These are phyloP conservation scores for Tribolium freemani DNA, from an alignment of 2,888 invertebrate species.

Conservation along the genomic window DNA sequence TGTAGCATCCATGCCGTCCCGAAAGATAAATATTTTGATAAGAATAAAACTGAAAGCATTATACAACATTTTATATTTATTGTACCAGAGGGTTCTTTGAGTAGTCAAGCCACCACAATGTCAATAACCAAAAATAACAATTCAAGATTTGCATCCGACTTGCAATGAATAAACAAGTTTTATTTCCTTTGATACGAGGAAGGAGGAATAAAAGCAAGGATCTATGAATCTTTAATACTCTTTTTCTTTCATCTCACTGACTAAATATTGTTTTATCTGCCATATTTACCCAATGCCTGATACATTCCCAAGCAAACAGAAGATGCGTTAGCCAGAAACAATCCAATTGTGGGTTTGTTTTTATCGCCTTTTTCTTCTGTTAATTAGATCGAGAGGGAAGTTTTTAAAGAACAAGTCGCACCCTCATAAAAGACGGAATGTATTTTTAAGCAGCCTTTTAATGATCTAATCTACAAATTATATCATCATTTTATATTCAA, in stretches of 20 bases:
- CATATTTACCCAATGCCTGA: background rate
- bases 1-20: background rate
- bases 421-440: conserved; percentile 15
- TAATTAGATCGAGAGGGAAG: conserved; percentile 12
- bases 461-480: conserved; percentile 28
- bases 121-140: conserved; percentile 9
- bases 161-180: conserved; percentile 21
- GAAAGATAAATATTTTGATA: background rate
- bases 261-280: background rate
- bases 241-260: background rate
- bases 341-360: background rate
- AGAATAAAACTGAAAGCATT: background rate
- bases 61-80: conserved; percentile 4
- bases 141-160: conserved; percentile 10
- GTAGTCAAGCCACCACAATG: conserved; percentile 9
- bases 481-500: conserved; percentile 17
- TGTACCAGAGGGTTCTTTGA: background rate
- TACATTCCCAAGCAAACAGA: background rate
- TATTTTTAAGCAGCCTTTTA: conserved; percentile 23
- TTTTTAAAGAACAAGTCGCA: conserved; percentile 12
- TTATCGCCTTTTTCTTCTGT: background rate
- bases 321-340: background rate
- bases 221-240: conserved; percentile 6
- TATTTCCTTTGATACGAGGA: conserved; percentile 2
- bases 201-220: conserved; percentile 1